Percentiles rank a stretch among this genome's conserved stretches.
These are phyloP conservation scores for Tachysurus fulvidraco DNA, from an alignment of 2,113 vertebrate genomes.

Conservation along the genomic window DNA sequence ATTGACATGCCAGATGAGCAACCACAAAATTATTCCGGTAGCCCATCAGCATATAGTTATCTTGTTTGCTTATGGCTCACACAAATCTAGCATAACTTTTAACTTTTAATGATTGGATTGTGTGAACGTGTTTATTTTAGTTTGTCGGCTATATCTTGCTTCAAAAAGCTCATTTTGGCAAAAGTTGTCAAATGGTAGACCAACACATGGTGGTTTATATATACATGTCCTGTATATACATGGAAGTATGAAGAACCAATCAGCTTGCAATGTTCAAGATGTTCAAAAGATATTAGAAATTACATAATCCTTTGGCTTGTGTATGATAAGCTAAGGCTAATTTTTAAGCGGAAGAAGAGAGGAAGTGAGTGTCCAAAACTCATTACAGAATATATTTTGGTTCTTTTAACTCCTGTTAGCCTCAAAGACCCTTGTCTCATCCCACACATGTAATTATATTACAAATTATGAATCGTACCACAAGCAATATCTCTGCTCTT, in stretches of 20 bases:
- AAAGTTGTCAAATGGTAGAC: neutral
- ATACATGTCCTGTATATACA: neutral
- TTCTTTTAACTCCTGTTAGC: constrained; percentile 9
- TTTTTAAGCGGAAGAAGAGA: neutral
- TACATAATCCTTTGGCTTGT: neutral
- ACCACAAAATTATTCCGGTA: neutral
- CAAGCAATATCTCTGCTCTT: constrained; percentile 8
- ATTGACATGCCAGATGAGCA: neutral
- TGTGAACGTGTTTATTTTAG: neutral
- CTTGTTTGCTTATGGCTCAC: neutral
- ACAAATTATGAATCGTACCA: constrained; percentile 27
- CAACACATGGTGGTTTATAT: neutral
- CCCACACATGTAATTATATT: constrained; percentile 27
- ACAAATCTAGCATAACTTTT: neutral
- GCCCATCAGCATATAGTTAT: neutral
- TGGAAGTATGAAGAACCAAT: neutral
- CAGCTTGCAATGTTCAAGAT: neutral
- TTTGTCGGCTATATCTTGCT: neutral
- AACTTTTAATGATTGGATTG: neutral
- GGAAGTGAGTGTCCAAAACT: neutral
- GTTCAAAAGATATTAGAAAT: neutral
- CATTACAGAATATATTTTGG: constrained; percentile 21
- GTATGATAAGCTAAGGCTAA: neutral
- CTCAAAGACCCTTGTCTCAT: constrained; percentile 23
- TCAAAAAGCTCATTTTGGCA: neutral